These are phyloP conservation scores for Nomada fucata DNA, from an alignment of 2,888 invertebrate species.

Conservation along the genomic window DNA sequence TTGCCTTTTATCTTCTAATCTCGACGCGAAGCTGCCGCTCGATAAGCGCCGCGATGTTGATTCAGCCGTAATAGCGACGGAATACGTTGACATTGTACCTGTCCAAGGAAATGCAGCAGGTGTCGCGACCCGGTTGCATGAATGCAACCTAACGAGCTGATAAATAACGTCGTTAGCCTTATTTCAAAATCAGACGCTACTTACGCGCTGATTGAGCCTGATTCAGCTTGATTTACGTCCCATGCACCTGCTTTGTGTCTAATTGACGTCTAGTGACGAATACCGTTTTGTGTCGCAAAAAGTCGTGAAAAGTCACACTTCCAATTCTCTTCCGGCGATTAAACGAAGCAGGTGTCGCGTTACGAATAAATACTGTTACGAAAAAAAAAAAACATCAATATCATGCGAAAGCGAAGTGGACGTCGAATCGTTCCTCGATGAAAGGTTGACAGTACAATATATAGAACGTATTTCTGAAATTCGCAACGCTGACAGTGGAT, in stretches of 20 bases:
- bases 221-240: conserved; percentile 19
- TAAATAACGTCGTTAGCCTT: conserved; percentile 41
- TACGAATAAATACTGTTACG: too few relatives aligned
- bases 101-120: conserved; percentile 28
- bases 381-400: too few relatives aligned
- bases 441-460: too few relatives aligned
- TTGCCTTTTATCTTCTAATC: conserved; percentile 48
- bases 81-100: conserved; percentile 25
- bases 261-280: not conserved
- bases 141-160: conserved; percentile 43
- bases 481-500: too few relatives aligned
- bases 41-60: conserved; percentile 47
- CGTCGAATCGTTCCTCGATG: too few relatives aligned
- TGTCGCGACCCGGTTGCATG: conserved; percentile 11
- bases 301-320: conserved; percentile 12
- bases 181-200: conserved; percentile 16
- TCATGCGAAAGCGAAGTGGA: too few relatives aligned
- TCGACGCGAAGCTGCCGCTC: conserved; percentile 10
- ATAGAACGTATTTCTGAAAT: too few relatives aligned
- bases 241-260: not conserved
- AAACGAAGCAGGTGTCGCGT: not conserved
- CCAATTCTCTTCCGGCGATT: too few relatives aligned
- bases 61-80: conserved; percentile 36
- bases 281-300: not conserved
- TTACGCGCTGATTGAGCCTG: conserved; percentile 1